Evolutionary conservation across 2,797 vertebrate species (phyloP), one percentile per base, ranked within the genome.

Genomic region (Etheostoma perlongum): DNA sequence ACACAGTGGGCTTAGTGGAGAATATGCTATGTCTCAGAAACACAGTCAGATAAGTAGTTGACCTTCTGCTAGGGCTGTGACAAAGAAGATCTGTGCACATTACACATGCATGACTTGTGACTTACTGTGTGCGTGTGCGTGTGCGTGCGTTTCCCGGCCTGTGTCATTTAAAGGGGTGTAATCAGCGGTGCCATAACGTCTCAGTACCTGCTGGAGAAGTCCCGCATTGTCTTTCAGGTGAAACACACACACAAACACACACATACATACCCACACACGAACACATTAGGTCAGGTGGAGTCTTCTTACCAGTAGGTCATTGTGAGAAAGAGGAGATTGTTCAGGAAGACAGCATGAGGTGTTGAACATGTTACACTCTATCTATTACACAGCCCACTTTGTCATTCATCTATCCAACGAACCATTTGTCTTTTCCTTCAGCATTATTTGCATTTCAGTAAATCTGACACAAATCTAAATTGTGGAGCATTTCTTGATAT

Each of bases 181-280:
- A 97, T 98, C 91, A 97, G 96, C 15, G 98, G 98, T 97, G 98
- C 98, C 96, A 97, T 98, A 96, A 99, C 97, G 84, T 99, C 98
- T 65, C 98, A 98, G 94, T 99, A 98, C 92, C 96, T 99, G 87
- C 94, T 99, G 79, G 98, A 98, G 94, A 99, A 98, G 82, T 98
- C 97, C 78, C 96, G 97, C 8, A 96, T 98, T 73, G 97, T 98
- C 92, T 99, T 99, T 94, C 97, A 99, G 96, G 97, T 98, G 60
- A 93, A 90, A 70, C 67, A 62, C 19, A 65, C 67, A 64, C 59
- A 81, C 72, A 66, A 66, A 82, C 67, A 67, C 65, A 61, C 66
- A 81, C 71, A 66, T 66, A 82, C 67, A 67, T 61, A 61, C 66
- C 69, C 58, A 66, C 47, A 61, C 59, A 67, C 27, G n/a, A 11